A percentile compares a stretch with the other conserved stretches of the same genome.
Evolutionary conservation across 2,113 vertebrate species (phyloP).

Genomic region (Peromyscus leucopus): DNA sequence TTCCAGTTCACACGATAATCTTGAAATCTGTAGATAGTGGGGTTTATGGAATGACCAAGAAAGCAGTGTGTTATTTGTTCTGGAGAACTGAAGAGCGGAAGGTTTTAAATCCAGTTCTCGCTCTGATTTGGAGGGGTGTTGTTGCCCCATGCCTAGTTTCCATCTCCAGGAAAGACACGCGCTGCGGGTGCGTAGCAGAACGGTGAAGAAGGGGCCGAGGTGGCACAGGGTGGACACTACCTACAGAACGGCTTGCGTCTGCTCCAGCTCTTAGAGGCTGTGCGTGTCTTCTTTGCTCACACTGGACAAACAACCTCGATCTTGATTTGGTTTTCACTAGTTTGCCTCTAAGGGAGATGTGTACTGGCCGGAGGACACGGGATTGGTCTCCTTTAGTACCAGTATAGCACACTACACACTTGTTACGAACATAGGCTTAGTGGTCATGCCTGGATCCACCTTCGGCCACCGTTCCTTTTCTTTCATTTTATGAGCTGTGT

Average conservation of each 20-base stretch:
- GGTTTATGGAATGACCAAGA: slow-evolving; percentile 1
- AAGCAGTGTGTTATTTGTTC: not conserved
- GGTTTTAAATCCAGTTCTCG: not conserved
- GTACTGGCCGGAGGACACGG: not conserved
- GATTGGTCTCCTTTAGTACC: not conserved
- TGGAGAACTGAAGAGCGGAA: slow-evolving; percentile 27
- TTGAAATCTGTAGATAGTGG: not conserved
- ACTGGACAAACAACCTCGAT: not conserved
- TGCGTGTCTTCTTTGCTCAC: not conserved
- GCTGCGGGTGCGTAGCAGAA: not conserved
- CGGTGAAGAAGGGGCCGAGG: not conserved
- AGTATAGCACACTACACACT: not conserved
- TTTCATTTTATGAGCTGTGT: not conserved
- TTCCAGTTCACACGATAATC: slow-evolving; percentile 11
- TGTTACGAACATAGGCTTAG: not conserved
- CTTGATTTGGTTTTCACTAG: not conserved
- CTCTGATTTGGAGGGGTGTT: slow-evolving; percentile 3
- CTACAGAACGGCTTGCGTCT: not conserved
- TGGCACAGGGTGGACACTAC: no score
- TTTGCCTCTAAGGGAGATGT: not conserved
- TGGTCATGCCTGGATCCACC: not conserved
- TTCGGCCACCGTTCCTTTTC: not conserved
- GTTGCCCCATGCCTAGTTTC: not conserved
- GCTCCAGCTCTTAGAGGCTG: not conserved
- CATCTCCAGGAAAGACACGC: not conserved